Evolutionary conservation across 23 tunicate species (phyloP).

Genomic region (Oikopleura vanhoeffeni): DNA sequence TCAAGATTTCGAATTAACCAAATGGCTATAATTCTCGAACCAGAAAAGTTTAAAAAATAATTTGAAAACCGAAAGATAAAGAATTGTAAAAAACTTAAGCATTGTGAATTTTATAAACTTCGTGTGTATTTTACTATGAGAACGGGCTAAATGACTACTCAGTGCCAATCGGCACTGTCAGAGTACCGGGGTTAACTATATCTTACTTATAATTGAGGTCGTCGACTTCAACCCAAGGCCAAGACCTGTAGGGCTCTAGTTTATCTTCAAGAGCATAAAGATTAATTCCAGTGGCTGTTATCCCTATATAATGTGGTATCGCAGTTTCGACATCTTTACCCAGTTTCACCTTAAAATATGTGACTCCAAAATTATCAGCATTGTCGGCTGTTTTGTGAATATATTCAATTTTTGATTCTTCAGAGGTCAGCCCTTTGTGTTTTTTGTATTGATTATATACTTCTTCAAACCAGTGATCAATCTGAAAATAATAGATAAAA

Average conservation of each 20-base stretch:
- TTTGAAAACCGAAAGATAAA: no score
- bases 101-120: no score
- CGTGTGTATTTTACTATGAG: no score
- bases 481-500: background rate
- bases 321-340: background rate
- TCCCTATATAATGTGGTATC: background rate
- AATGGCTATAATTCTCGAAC: no score
- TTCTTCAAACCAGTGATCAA: background rate
- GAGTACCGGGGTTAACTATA: no score
- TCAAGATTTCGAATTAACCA: no score
- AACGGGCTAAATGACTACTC: no score
- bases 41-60: no score
- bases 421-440: conserved; percentile 5
- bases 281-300: background rate
- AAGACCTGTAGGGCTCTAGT: background rate
- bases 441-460: background rate
- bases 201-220: conserved; percentile 13
- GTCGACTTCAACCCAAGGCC: background rate
- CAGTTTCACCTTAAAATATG: background rate
- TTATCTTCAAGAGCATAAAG: background rate
- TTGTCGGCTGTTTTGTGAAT: background rate
- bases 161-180: no score
- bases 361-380: background rate
- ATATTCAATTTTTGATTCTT: background rate
- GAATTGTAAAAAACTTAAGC: no score